Base-by-base conservation (phyloP, 2,888 invertebrate species). In the Acanthosepion esculentum region DNA sequence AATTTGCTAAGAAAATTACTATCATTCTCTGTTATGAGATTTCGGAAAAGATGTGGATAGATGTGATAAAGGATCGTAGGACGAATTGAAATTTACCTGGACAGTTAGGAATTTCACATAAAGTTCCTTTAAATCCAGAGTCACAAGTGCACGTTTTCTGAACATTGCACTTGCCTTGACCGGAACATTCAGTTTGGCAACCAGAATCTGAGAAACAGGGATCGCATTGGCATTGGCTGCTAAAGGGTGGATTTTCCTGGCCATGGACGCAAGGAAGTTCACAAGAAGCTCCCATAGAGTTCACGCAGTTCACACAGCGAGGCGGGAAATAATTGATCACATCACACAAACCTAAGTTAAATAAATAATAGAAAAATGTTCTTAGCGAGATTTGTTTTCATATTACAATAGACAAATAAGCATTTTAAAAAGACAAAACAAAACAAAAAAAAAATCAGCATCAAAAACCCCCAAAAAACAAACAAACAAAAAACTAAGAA, bases 261-360 rank as follows among this genome's bases (percentile, higher is more conserved):
- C 96, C 96, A 95, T 96, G 95, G 18, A 96, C 94, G 95, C 96
- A 96, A 48, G 95, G 95, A 50, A 95, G 95, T 94, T 96, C 95
- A 95, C 96, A 96, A 41, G 95, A 95, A 6, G 94, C 91, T 1
- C 96, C 96, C 96, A 96, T 96, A 20, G 96, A 96, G 18, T 94
- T 92, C 1, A 94, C 94, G 94, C 96, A 96, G 95, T 96, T 96
- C 23, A 96, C 94, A 95, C 96, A 96, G 41, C 93, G 94, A 12
- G 96, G 96, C 26, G 96, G 95, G 94, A 95, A 95, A 93, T 95
- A 95, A 92, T 95, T 95, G 12, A 48, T 94, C 15, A 95, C 96
- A 95, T 96, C 96, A 95, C 96, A 96, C 0, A 91, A 53, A 94
- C 96, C 96, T 96, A 94, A 0, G 94, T 78, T 64, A 26, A 64